Evolutionary conservation across 2,888 invertebrate genomes (phyloP).

Genomic region (Crossocerus cetratus): DNA sequence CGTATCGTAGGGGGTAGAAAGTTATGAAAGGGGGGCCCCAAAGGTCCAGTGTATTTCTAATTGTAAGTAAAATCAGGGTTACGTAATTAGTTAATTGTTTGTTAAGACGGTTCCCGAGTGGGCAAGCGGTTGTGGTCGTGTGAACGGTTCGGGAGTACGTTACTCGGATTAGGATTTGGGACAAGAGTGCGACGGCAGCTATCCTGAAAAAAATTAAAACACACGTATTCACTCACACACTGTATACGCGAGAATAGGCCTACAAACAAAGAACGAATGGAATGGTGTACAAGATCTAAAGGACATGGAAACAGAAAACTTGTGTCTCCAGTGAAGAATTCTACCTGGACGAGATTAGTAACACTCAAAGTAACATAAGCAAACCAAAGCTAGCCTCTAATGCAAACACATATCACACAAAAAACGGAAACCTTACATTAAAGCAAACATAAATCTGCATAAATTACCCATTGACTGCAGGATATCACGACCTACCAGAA

Average conservation of each 20-base stretch:
- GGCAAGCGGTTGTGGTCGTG: constrained; percentile 34
- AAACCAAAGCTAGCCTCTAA: too few species aligned
- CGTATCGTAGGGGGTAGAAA: neutral
- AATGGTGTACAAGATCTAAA: too few species aligned
- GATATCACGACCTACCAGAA: too few species aligned
- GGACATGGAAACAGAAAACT: neutral
- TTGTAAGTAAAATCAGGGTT: neutral
- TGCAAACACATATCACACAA: too few species aligned
- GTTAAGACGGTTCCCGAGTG: constrained; percentile 1
- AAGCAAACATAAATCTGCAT: too few species aligned
- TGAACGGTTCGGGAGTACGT: constrained; percentile 26
- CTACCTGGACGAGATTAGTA: too few species aligned
- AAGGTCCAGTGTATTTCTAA: constrained; percentile 1
- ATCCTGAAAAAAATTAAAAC: constrained; percentile 71
- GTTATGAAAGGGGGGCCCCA: neutral
- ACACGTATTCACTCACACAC: constrained; percentile 48
- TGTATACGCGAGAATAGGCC: constrained; percentile 4
- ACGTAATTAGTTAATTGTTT: neutral
- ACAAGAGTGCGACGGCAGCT: constrained; percentile 76
- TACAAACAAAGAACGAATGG: neutral
- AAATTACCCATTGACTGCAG: too few species aligned
- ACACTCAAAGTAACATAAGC: too few species aligned
- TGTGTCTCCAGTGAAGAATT: too few species aligned
- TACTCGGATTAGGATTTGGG: constrained; percentile 50
- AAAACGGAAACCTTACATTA: too few species aligned